Evolutionary conservation across 2,113 vertebrate genomes (phyloP).

Genomic region (Cichladusa arquata): DNA sequence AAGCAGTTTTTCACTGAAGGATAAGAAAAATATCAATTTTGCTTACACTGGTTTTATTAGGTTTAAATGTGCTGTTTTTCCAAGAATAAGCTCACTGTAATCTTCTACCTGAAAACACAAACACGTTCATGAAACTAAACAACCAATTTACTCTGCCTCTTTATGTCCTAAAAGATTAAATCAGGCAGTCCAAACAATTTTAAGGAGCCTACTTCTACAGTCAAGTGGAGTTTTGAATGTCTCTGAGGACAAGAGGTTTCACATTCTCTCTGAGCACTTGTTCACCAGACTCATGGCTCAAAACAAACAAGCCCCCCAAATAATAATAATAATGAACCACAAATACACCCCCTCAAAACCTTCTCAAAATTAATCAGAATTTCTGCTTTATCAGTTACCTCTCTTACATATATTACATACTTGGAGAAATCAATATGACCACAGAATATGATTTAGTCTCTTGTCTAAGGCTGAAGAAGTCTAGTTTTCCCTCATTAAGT

Average conservation of each 20-base stretch:
- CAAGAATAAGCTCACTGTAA: background rate
- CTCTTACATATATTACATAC: background rate
- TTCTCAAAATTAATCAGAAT: background rate
- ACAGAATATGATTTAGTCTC: background rate
- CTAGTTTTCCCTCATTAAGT: background rate
- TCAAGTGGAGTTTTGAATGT: background rate
- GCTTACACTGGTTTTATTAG: background rate
- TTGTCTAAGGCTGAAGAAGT: background rate
- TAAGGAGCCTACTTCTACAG: background rate
- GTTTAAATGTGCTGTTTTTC: background rate
- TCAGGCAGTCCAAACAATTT: slow-evolving; percentile 7
- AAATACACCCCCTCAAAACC: background rate
- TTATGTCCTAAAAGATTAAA: background rate
- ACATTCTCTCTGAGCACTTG: background rate
- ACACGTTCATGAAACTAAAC: background rate
- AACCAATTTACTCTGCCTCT: background rate
- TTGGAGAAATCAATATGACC: background rate
- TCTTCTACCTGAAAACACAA: background rate
- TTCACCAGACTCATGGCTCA: background rate
- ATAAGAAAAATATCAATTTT: background rate
- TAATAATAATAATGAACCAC: background rate
- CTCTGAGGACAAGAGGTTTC: background rate
- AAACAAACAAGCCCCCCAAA: background rate
- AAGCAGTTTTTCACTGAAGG: background rate
- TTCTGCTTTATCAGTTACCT: background rate